Percentiles rank a stretch among this genome's conserved stretches.
Evolutionary conservation across 2,113 vertebrate genomes (phyloP).

Genomic region (Pipa parva): DNA sequence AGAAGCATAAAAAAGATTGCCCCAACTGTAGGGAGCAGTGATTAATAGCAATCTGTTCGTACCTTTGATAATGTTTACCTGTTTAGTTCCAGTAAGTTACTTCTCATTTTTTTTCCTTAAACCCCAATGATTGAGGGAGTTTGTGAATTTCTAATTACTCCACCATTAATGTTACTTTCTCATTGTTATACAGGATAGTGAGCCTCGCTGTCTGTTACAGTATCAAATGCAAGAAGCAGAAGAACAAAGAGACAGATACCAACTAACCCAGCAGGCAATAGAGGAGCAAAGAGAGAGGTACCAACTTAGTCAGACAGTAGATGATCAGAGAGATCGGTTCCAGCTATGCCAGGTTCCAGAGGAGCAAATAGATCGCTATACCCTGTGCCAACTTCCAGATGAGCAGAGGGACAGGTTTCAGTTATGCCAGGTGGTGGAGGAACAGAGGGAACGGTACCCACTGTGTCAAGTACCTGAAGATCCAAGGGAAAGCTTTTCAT

Average conservation of each 20-base stretch:
- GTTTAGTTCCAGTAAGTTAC: no score
- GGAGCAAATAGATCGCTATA: constrained; percentile 23
- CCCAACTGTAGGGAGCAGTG: no score
- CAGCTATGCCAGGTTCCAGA: constrained; percentile 26
- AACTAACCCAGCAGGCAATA: not conserved
- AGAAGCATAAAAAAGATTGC: no score
- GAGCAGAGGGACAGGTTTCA: constrained; percentile 24
- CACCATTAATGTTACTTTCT: no score
- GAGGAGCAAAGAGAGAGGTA: constrained; percentile 1
- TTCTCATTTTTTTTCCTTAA: no score
- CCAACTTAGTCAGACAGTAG: not conserved
- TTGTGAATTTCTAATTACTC: no score
- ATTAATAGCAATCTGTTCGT: no score
- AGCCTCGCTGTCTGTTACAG: constrained; percentile 25
- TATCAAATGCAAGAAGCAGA: constrained; percentile 25
- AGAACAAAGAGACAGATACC: constrained; percentile 26
- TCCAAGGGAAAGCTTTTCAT: constrained; percentile 7
- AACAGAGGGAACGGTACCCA: constrained; percentile 31
- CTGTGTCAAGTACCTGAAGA: constrained; percentile 29
- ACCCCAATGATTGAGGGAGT: no score
- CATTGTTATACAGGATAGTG: constrained; percentile 5
- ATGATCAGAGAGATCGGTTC: constrained; percentile 36
- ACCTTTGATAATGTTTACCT: no score
- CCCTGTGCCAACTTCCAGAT: constrained; percentile 21
- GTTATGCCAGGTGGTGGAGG: constrained; percentile 28